Evolutionary conservation across 2,888 invertebrate species (phyloP), one percentile per base, ranked within the genome.

Genomic region (Desoria tigrina): DNA sequence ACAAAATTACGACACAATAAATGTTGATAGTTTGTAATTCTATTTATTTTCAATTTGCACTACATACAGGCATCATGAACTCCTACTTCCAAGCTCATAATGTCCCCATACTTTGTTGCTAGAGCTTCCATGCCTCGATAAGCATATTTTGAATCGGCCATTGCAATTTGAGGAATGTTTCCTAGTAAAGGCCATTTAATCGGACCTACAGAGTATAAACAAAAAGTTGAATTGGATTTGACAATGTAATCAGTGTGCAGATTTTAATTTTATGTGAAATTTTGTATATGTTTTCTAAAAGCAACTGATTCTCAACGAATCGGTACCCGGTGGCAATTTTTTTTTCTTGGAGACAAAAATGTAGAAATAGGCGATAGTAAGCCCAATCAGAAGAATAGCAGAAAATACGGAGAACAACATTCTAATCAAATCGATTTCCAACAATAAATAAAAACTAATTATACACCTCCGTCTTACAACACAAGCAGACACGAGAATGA

Each of bases 41-140:
- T 45, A 60, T 32, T 64, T 59, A 9, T 58, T 58, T 21, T 42
- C 64, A 32, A 58, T 39, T 2, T 58, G 28, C 27, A 64, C 53
- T n/a, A 57, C 26, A n/a, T 49, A 65, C 65, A 37, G 23, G 55
- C 42, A 16, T 53, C 18, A 27, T 51, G 42, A 1, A 37, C 14
- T 27, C 65, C 65, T 21, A 54, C 2, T 26, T 42, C 11, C 1
- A 65, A 27, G 28, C 42, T 42, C 54, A 65, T 61, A 11, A 65
- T 23, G 16, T 60, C 54, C 21, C 65, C 65, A 24, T 65, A 65
- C 32, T 53, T 65, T 21, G 51, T 42, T 24, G 60, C 59, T 21
- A 65, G 32, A 16, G 60, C 60, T 4, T 28, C 28, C 14, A 65
- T 37, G 2, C 54, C 65, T n/a, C 39, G 26, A 23, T 61, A 42